phyloP scores from a whole-genome alignment of 2,797 vertebrate genomes.

The Onychomys arenicola region DNA sequence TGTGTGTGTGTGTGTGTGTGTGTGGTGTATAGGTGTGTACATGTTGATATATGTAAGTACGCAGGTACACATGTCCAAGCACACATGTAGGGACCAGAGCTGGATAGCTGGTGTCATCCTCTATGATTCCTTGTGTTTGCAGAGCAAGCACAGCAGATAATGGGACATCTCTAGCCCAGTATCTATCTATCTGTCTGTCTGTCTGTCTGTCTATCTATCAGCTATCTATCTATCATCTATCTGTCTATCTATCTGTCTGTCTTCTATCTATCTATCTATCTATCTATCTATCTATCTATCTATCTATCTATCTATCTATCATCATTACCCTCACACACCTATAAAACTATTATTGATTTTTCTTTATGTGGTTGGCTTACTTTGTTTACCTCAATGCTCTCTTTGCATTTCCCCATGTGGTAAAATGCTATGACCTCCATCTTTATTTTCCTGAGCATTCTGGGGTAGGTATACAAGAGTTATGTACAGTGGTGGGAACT shows the following conservation, averaged over 20 bases:
- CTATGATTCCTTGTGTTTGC: background rate
- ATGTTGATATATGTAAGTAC: background rate
- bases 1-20: background rate
- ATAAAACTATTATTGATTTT: background rate
- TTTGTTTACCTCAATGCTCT: background rate
- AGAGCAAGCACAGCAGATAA: background rate
- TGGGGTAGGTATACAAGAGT: background rate
- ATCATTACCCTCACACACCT: background rate
- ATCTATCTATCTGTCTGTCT: no score
- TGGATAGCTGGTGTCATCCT: background rate
- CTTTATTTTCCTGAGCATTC: background rate
- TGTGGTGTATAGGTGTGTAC: background rate
- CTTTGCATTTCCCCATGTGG: background rate
- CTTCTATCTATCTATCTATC: no score
- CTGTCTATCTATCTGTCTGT: no score
- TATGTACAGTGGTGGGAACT: background rate
- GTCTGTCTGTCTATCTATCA: no score
- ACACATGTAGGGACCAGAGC: background rate
- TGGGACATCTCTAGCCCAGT: no score
- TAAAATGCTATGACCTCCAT: no score
- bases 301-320: no score
- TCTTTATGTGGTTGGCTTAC: background rate
- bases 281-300: no score
- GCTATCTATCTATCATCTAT: no score
- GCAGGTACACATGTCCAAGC: no score